Evolutionary conservation across 2,888 invertebrate genomes (phyloP).

Genomic region (Sesia bembeciformis): DNA sequence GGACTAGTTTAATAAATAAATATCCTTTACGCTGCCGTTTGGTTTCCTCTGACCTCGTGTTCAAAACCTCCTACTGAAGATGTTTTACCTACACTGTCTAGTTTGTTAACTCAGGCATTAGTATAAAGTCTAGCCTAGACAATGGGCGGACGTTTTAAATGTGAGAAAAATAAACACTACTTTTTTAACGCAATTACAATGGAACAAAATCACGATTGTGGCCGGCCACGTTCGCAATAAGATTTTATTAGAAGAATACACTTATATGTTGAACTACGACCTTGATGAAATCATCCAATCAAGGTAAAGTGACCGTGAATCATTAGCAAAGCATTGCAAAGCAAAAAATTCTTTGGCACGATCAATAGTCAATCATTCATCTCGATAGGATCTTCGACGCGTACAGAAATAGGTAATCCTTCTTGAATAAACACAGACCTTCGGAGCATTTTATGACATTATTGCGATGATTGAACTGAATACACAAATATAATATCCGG

Average conservation of each 20-base stretch:
- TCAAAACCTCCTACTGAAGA: constrained; percentile 14
- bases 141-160: constrained; percentile 56
- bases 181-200: constrained; percentile 7
- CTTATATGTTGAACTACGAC: constrained; percentile 14
- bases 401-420: constrained; percentile 4
- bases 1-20: background rate
- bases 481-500: constrained; percentile 7
- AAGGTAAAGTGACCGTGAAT: constrained; percentile 38
- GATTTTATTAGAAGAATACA: background rate
- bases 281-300: constrained; percentile 36
- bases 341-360: constrained; percentile 33
- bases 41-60: constrained; percentile 33
- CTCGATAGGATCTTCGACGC: constrained; percentile 5
- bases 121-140: constrained; percentile 25
- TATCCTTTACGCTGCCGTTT: constrained; percentile 1
- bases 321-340: constrained; percentile 20
- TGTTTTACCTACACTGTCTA: background rate
- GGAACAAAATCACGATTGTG: background rate
- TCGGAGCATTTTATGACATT: constrained; percentile 5
- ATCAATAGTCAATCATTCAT: constrained; percentile 12
- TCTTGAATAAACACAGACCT: constrained; percentile 8
- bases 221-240: background rate
- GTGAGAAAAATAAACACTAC: constrained; percentile 38
- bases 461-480: constrained; percentile 7
- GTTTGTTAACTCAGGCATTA: background rate